Evolutionary conservation across 2,113 vertebrate species (phyloP).

Genomic region (Chloropsis cyanopogon): DNA sequence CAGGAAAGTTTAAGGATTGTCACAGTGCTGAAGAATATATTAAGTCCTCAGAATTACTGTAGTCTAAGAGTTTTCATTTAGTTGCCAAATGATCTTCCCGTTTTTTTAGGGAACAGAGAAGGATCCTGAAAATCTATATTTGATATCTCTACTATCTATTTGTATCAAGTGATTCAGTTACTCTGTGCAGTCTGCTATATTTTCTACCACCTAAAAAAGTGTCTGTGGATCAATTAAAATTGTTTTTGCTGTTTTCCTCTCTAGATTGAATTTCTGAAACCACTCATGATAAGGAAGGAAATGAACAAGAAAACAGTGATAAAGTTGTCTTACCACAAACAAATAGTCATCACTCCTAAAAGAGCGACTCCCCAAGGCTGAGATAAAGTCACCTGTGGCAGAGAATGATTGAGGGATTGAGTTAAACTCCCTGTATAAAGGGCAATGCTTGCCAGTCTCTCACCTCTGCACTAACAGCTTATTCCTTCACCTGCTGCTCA

Average conservation of each 20-base stretch:
- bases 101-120: neutral
- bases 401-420: neutral
- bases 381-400: neutral
- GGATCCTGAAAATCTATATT: neutral
- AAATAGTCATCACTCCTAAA: neutral
- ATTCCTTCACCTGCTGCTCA: neutral
- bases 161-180: neutral
- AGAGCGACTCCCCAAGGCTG: neutral
- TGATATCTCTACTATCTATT: neutral
- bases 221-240: neutral
- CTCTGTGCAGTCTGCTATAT: neutral
- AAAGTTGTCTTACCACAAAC: neutral
- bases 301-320: neutral
- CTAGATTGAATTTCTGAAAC: neutral
- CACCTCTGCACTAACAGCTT: neutral
- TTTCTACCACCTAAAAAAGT: neutral
- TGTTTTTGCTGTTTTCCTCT: neutral
- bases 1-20: neutral
- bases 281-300: neutral
- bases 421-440: neutral
- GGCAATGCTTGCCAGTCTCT: neutral
- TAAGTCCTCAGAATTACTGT: neutral
- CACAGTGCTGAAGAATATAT: neutral
- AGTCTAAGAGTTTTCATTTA: neutral
- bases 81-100: neutral